These are phyloP conservation scores for Spilosoma lubricipeda DNA, from an alignment of 2,888 invertebrate species.

Conservation along the genomic window DNA sequence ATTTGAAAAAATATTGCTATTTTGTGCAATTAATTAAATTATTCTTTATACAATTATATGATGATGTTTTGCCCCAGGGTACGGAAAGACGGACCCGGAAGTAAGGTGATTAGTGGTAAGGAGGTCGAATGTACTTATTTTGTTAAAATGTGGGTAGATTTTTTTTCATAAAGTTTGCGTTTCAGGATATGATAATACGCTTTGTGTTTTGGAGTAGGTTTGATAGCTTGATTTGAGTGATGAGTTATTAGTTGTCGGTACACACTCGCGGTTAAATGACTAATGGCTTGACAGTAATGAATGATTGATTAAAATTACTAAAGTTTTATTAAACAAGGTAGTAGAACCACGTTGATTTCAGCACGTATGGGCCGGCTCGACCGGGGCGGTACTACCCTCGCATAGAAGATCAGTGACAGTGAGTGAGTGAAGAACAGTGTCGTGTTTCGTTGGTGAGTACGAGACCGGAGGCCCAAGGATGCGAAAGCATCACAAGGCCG, in stretches of 20 bases:
- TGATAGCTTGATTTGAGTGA: not conserved
- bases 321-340: not conserved
- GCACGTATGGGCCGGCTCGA: too few relatives aligned
- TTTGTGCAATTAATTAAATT: not conserved
- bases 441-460: too few relatives aligned
- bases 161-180: constrained; percentile 14
- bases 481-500: too few relatives aligned
- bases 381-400: too few relatives aligned
- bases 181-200: constrained; percentile 6
- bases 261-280: constrained; percentile 6
- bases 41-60: not conserved
- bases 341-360: too few relatives aligned
- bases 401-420: too few relatives aligned
- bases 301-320: not conserved
- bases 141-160: constrained; percentile 7
- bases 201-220: not conserved
- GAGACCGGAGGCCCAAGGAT: too few relatives aligned
- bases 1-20: not conserved
- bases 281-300: not conserved
- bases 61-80: not conserved
- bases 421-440: too few relatives aligned
- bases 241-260: constrained; percentile 4
- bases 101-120: not conserved
- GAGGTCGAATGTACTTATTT: constrained; percentile 3
- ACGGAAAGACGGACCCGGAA: not conserved